Conservation (phyloP, 2,888 invertebrate genomes). For the Rotaria socialis region DNA sequence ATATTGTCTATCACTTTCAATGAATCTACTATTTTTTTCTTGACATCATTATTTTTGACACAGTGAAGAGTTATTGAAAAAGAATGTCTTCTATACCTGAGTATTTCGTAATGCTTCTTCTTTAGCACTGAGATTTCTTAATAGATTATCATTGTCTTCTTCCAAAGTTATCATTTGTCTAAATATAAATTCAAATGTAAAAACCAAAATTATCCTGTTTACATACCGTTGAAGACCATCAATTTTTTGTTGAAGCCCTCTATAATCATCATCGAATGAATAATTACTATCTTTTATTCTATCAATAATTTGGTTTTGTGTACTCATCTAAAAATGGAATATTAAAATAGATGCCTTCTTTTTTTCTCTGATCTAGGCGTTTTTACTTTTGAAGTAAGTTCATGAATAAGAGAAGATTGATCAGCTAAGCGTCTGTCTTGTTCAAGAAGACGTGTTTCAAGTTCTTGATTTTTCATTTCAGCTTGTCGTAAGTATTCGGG, state of each 20-base stretch:
- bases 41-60: no score
- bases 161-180: background rate
- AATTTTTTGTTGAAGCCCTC: background rate
- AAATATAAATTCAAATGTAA: background rate
- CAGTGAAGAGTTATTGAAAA: background rate
- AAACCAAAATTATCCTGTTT: background rate
- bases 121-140: conserved; percentile 23
- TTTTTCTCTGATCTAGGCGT: background rate
- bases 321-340: background rate
- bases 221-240: background rate
- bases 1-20: background rate
- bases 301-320: background rate
- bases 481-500: conserved; percentile 56
- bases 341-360: background rate
- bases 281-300: background rate
- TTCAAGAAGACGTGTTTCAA: conserved; percentile 51
- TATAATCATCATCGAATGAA: background rate
- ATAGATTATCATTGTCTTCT: background rate
- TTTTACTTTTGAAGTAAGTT: conserved; percentile 53
- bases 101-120: background rate
- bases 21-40: background rate
- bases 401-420: conserved; percentile 52
- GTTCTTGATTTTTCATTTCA: conserved; percentile 54
- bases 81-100: background rate
- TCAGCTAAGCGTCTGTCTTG: conserved; percentile 54